Conservation (phyloP, 1,140 invertebrate species). For the Fopius arisanus region DNA sequence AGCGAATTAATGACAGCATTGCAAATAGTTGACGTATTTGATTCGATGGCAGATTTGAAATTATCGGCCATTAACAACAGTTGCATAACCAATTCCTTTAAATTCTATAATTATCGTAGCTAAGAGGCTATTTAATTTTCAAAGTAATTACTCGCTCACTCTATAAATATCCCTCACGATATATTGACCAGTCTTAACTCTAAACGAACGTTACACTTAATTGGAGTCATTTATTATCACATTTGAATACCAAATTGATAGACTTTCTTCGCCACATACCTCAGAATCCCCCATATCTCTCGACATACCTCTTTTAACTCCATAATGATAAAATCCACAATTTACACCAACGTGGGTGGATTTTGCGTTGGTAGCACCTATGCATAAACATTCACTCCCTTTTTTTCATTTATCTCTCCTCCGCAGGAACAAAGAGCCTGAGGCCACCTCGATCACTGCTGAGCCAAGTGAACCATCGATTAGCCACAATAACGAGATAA, state of each 20-base stretch:
- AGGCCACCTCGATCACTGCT: neutral
- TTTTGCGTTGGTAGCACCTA: slow-evolving; percentile 8
- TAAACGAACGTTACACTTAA: neutral
- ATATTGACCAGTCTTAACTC: neutral
- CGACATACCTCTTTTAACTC: neutral
- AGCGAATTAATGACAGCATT: neutral
- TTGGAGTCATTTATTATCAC: neutral
- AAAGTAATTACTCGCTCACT: neutral
- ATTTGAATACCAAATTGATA: neutral
- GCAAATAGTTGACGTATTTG: neutral
- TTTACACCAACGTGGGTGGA: neutral
- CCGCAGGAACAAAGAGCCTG: slow-evolving; percentile 2
- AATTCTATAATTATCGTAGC: neutral
- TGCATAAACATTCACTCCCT: neutral
- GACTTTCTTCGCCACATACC: neutral
- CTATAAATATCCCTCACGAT: neutral
- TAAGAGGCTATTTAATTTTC: neutral
- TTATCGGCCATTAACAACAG: neutral
- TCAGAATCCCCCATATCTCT: neutral
- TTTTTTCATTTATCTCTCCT: neutral
- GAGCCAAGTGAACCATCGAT: neutral
- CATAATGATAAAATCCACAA: neutral
- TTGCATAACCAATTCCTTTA: neutral
- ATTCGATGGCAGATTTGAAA: neutral
- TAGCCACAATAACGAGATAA: neutral